Base-by-base conservation (phyloP, 1,140 invertebrate species). In the Anastrepha ludens region DNA sequence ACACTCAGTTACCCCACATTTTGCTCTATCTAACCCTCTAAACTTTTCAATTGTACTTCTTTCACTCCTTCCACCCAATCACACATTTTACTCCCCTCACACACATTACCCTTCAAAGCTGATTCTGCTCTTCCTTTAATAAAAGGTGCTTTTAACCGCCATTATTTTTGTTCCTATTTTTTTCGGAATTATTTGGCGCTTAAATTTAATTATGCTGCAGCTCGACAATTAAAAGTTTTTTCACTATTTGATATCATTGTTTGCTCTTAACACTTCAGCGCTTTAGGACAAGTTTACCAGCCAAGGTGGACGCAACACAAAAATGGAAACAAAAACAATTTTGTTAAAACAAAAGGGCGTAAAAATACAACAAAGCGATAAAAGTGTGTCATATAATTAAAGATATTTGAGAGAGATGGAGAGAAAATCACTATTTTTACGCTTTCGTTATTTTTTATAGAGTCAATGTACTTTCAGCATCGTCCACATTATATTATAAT, bases 121-220 rank as follows among this genome's bases (percentile, higher is more conserved):
- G 6, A 39, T 47, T 20, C 44, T 74, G 44, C 8, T 58, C 15
- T 7, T 1, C 6, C 41, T 47, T 74, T 50, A 2, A 47, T 74
- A 47, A 47, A 50, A 74, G 44, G 17, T 50, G 70, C 70, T 47
- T 44, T 74, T 74, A 74, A 47, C 70, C 47, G 11, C 41, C 15
- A 7, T 17, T 17, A 13, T n/a, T 47, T 74, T 47, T 29, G 29
- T 29, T 29, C 0, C 29, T 29, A 29, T 29, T 29, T 29, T 55
- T 55, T 17, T 3, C 47, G 50, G 47, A 81, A 13, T 81, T 81
- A 81, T 81, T 55, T 81, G 47, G 47, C 47, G 44, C 74, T 55
- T 74, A 74, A 74, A 81, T 55, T 81, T 81, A 81, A 81, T 55
- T 81, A 81, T 55, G 50, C 47, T 81, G 47, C 47, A 81, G 47